Base-by-base conservation (phyloP, 2,797 vertebrate genomes). In the Apodemus agrarius region DNA sequence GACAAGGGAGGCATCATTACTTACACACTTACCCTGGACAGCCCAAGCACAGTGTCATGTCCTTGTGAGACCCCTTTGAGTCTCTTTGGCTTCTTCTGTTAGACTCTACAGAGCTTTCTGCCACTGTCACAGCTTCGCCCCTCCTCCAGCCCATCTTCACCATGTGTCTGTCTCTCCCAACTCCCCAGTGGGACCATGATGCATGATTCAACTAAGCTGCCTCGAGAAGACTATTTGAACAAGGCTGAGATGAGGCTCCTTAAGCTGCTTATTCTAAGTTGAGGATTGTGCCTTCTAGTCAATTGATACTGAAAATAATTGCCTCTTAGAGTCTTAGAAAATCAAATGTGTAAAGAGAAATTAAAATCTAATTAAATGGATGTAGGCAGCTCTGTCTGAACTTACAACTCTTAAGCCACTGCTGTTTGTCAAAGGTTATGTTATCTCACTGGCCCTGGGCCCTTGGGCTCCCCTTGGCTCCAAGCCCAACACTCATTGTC, bases 361-460 rank as follows among this genome's bases (percentile, higher is more conserved):
- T 98, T 97, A 98, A 98, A 98, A 97, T 98, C 96, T 98, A 98
- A 98, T 98, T 98, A 98, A 98, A 98, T 88, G 43, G 93, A 96
- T 96, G 96, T 90, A 98, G 93, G 97, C 95, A 95, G 83, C 92
- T 96, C 90, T 88, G 81, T 97, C 94, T 97, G 93, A 97, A 89
- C 92, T 98, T 97, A 97, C 94, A 97, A 96, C 91, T 96, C 96
- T 96, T 96, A 98, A 98, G 94, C 97, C 92, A 97, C 85, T 91
- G 96, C 89, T 97, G 96, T 98, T 98, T 97, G 97, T 97, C 89
- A 96, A 98, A 98, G 97, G 98, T 98, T 97, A 96, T 13, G 5
- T 95, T 97, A 95, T 95, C 72, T 91, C 95, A 96, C 90, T 96
- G 93, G 95, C 96, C 93, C 96, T 93, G 61, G 76, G 96, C 81